A percentile compares a stretch with the other conserved stretches of the same genome.
phyloP scores from a whole-genome alignment of 92 coral and sea anemone species.

The Umimayanthus chanpuru region DNA sequence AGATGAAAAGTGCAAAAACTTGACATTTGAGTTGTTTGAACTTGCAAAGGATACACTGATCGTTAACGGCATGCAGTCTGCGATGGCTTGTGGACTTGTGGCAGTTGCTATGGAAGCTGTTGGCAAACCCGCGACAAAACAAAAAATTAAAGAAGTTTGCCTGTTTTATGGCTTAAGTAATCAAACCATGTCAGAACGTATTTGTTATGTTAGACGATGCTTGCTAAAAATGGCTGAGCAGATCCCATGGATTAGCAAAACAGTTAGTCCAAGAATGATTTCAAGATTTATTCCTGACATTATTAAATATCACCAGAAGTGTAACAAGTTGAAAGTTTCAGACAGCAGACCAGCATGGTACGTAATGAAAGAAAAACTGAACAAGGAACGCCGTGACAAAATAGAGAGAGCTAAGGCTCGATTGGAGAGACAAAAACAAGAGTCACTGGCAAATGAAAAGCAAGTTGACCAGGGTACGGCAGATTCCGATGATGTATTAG shows the following conservation, averaged over 20 bases:
- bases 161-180: neutral
- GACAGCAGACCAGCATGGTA: conserved; percentile 51
- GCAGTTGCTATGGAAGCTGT: conserved; percentile 32
- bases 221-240: conserved; percentile 63
- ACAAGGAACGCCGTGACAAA: conserved; percentile 36
- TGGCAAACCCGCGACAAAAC: conserved; percentile 8
- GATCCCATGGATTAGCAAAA: conserved; percentile 72
- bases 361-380: conserved; percentile 49
- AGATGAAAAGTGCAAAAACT: conserved; percentile 48
- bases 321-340: conserved; percentile 39
- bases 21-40: conserved; percentile 51
- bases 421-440: conserved; percentile 30
- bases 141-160: conserved; percentile 19
- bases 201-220: neutral
- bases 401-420: conserved; percentile 62
- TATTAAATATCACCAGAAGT: conserved; percentile 58
- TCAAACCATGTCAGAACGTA: neutral
- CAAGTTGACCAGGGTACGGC: neutral
- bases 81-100: conserved; percentile 39
- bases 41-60: conserved; percentile 43
- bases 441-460: neutral
- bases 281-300: conserved; percentile 53
- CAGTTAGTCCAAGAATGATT: conserved; percentile 42
- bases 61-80: neutral
- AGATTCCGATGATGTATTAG: neutral